These are phyloP conservation scores for Smithornis capensis DNA, from an alignment of 2,113 vertebrate species.

Conservation along the genomic window DNA sequence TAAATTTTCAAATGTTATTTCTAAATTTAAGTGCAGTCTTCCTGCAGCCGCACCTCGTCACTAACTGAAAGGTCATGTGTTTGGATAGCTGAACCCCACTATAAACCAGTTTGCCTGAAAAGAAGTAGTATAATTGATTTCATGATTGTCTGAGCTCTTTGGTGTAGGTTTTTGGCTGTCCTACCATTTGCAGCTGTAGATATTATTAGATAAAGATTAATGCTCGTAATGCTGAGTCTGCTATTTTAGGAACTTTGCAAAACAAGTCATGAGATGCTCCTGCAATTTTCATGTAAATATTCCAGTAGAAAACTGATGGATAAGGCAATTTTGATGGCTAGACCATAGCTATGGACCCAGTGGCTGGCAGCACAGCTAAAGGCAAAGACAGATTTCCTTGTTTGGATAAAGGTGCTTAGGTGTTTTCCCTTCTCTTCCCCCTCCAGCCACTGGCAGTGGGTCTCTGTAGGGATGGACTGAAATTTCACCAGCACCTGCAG, in stretches of 20 bases:
- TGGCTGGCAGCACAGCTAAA: not conserved
- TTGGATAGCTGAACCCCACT: not conserved
- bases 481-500: not conserved
- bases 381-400: not conserved
- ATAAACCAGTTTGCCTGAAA: not conserved
- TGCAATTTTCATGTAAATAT: not conserved
- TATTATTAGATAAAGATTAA: not conserved
- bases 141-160: not conserved
- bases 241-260: not conserved
- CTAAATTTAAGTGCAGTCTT: not conserved
- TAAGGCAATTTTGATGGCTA: not conserved
- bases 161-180: not conserved
- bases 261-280: not conserved
- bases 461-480: not conserved
- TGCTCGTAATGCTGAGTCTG: not conserved
- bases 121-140: not conserved
- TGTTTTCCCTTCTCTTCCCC: not conserved
- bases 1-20: constrained; percentile 16
- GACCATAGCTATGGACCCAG: not conserved
- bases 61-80: not conserved
- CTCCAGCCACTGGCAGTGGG: not conserved
- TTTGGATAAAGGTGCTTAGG: not conserved
- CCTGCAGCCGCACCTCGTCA: not conserved
- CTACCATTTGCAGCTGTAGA: not conserved
- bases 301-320: not conserved